Evolutionary conservation across 2,888 invertebrate species (phyloP).

Genomic region (Priocnemis perturbator): DNA sequence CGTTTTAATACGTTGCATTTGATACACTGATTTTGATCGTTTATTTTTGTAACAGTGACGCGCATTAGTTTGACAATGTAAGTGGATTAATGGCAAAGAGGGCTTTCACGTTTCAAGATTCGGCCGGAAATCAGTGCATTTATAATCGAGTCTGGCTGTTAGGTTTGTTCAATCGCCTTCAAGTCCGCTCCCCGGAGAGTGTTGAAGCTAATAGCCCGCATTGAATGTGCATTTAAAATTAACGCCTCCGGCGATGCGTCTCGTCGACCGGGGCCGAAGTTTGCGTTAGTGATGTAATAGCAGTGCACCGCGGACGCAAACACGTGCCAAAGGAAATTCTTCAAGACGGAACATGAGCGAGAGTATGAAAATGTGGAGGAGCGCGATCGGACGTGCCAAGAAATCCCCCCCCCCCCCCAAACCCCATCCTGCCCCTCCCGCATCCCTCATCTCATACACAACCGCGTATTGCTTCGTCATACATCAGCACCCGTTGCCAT

Average conservation of each 20-base stretch:
- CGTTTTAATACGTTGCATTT: background rate
- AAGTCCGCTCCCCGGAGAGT: background rate
- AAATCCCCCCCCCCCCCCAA: conserved; percentile 41
- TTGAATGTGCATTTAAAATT: conserved; percentile 50
- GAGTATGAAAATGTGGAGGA: conserved; percentile 45
- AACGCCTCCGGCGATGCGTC: background rate
- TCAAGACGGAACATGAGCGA: conserved; percentile 9
- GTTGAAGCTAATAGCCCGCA: conserved; percentile 13
- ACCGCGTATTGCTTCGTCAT: conserved; percentile 53
- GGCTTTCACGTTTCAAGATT: no score
- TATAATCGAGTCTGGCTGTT: conserved; percentile 28
- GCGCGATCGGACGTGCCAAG: conserved; percentile 49
- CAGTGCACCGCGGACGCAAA: no score
- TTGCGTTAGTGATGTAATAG: no score
- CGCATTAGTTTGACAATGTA: no score
- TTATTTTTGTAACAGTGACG: no score
- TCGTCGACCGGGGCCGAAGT: no score
- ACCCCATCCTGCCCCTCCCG: background rate
- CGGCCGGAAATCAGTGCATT: conserved; percentile 40
- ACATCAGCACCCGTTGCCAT: conserved; percentile 69
- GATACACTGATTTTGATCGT: background rate
- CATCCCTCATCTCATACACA: conserved; percentile 40
- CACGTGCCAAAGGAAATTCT: background rate
- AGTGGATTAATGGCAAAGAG: no score
- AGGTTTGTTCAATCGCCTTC: conserved; percentile 20